Base-by-base conservation (phyloP, 2,888 invertebrate species). In the Cinara cedri region DNA sequence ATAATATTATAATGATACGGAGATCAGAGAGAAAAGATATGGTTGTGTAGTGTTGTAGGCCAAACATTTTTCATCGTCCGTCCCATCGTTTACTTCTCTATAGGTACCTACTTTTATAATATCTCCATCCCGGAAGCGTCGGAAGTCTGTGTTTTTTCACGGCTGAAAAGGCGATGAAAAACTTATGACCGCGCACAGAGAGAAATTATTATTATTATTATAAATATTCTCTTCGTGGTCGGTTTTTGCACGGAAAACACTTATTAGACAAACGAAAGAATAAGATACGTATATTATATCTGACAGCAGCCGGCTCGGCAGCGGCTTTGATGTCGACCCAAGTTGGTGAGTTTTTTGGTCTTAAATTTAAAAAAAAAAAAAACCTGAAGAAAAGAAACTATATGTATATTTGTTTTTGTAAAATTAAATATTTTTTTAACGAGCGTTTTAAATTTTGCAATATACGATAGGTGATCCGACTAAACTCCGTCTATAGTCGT, bases 201-300 rank as follows among this genome's bases (percentile, higher is more conserved):
- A 42, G 42, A 62, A 62, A 62, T 34, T 34, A 34, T 34, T 34
- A 34, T n/a, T n/a, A n/a, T n/a, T n/a, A n/a, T n/a, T n/a, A n/a
- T n/a, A n/a, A n/a, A n/a, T 34, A 34, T 57, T 24, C 13, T 57
- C 42, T 16, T 42, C 34, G n/a, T 11, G n/a, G 62, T n/a, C n/a
- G 62, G 42, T 34, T 19, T 51, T 62, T 42, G 19, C n/a, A n/a
- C n/a, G 11, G 42, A n/a, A 62, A 62, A 62, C 62, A 42, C 62
- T 42, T 62, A n/a, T 42, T 62, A 62, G n/a, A 42, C 62, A n/a
- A 62, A 62, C 42, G 62, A 42, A 10, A n/a, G 42, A 34, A 34
- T 3, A 34, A 34, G 34, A 34, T 34, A n/a, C n/a, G n/a, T n/a
- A n/a, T n/a, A n/a, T n/a, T n/a, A n/a, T n/a, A n/a, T n/a, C n/a